Evolutionary conservation across 2,888 invertebrate species (phyloP).

Genomic region (Girardia tigrina): DNA sequence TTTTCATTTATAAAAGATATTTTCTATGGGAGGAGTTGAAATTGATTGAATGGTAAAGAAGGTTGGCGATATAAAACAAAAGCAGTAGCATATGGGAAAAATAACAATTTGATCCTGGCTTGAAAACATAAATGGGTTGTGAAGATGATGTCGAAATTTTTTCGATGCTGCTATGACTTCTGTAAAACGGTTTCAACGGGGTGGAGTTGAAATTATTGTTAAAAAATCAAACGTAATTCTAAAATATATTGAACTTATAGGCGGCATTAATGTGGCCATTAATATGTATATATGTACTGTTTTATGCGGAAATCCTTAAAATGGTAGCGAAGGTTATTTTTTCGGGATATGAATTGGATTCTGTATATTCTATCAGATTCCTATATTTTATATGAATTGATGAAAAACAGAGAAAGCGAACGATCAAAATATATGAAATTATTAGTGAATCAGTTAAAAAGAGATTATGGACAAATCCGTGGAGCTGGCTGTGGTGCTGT

Average conservation of each 20-base stretch:
- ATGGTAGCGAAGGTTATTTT: neutral
- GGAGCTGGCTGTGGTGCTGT: neutral
- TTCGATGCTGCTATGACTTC: too few relatives aligned
- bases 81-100: too few relatives aligned
- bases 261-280: neutral
- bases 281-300: neutral
- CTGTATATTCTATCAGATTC: neutral
- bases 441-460: constrained; percentile 6
- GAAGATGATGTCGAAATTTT: too few relatives aligned
- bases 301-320: neutral
- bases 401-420: neutral
- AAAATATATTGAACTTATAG: neutral
- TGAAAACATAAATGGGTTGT: too few relatives aligned
- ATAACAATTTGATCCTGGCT: too few relatives aligned
- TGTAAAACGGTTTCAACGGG: neutral
- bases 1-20: too few relatives aligned
- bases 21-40: too few relatives aligned
- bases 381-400: neutral
- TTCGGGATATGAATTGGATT: neutral
- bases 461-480: neutral
- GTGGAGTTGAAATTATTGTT: neutral
- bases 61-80: too few relatives aligned
- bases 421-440: neutral
- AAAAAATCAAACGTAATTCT: neutral
- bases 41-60: too few relatives aligned